Base-by-base conservation (phyloP, 2,797 vertebrate species). In the Petrocephalus schoutedeni region DNA sequence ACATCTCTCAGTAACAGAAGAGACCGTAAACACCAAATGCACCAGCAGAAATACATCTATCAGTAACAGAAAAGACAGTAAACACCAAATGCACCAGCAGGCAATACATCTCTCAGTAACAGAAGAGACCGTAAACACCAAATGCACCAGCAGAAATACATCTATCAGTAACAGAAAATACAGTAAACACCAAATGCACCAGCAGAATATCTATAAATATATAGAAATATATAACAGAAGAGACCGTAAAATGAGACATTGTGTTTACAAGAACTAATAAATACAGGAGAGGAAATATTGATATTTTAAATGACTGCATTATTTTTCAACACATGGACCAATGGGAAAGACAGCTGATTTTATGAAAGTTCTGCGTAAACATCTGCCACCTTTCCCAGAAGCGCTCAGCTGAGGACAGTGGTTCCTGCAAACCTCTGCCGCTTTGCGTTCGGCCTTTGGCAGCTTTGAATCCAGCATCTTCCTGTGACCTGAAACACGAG, bases 401-500 rank as follows among this genome's bases (percentile, higher is more conserved):
- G 71, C 12, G 53, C 45, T 19, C 67, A 32, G 51, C 21, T 54
- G 28, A 23, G 32, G 19, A 41, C 21, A 85, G 61, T 21, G 49
- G 14, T 57, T 74, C 61, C 28, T 45, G 64, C 82, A 88, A 86
- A 86, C 57, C 61, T 74, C 23, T 2, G 71, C 4, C 12, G 9
- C 67, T 57, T 77, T 41, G 51, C 58, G 58, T 59, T 41, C 14
- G 12, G 51, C 56, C 87, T 12, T 32, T 0, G 5, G 28, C 45
- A 5, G 28, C 80, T 64, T 85, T 5, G 49, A 85, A 88, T 85
- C 51, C 77, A 88, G 85, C 58, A 36, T 67, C 87, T 88, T 45
- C 59, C 85, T 86, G 49, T 64, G 80, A 84, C 80, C 83, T 80
- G n/a, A 64, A 84, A 84, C 87, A 54, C 21, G 67, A 21, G 57